Base-by-base conservation (phyloP, 1,140 invertebrate species). In the Drosophila lacteicornis region DNA sequence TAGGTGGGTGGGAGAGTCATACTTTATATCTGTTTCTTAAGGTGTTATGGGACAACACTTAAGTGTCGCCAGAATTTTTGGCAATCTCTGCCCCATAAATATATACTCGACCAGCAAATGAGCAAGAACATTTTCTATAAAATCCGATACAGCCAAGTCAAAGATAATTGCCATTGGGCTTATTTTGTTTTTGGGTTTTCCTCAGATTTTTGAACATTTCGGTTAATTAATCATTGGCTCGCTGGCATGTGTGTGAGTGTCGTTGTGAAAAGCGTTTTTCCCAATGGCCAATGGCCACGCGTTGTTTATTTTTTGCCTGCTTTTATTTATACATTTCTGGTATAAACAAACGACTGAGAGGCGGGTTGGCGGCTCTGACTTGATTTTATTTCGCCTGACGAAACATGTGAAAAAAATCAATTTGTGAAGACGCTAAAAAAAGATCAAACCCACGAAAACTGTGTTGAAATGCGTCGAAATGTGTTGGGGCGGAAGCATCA, bases 331-430 rank as follows among this genome's bases (percentile, higher is more conserved):
- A 61, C 43, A 56, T 75, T 75, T 67, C 42, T 53, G 33, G 55
- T 82, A 82, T 82, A 86, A 86, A 86, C 82, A 88, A 88, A 83
- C 75, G 50, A 27, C 61, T 22, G 61, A 58, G 47, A 61, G 46
- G n/a, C 40, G 43, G 40, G 42, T 56, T 27, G 25, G 27, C 27
- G 49, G 30, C 22, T 30, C 68, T 56, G 38, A 55, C 53, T 68
- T 77, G 50, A 74, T 79, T 81, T 75, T 79, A 59, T 80, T 82
- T 70, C 47, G 49, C 65, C 75, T 79, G 70, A 75, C 75, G 80
- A 84, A 87, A 87, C 80, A 88, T 78, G 73, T 78, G 73, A 56
- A 36, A 88, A 84, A 87, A 83, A 74, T 83, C 53, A 83, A 88
- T 88, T 75, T 80, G 57, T 70, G 75, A 70, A 77, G 62, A 67